A percentile compares a stretch with the other conserved stretches of the same genome.
phyloP scores from a whole-genome alignment of 92 coral and sea anemone genomes.

The Porites rus region DNA sequence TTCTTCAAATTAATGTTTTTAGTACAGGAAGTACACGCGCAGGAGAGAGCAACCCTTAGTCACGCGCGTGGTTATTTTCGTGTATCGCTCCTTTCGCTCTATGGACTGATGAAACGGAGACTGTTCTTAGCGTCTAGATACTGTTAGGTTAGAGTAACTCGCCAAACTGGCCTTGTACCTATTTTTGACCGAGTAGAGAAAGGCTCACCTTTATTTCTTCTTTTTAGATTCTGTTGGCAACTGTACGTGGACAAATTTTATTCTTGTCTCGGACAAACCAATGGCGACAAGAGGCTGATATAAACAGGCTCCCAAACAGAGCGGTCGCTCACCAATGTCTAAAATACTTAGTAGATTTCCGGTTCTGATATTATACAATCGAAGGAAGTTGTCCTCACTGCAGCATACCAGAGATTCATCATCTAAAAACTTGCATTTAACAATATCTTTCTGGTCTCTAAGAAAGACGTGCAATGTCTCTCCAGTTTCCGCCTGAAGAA shows the following conservation, averaged over 20 bases:
- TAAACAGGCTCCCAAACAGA: slow-evolving; percentile 9
- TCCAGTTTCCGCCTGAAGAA: slow-evolving; percentile 5
- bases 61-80: too few relatives aligned
- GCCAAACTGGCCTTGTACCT: too few relatives aligned
- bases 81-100: too few relatives aligned
- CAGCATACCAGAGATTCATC: slow-evolving; percentile 2
- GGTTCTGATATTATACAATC: neutral
- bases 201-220: slow-evolving; percentile 4
- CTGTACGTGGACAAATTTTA: slow-evolving; percentile 2
- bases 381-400: slow-evolving; percentile 9
- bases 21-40: too few relatives aligned
- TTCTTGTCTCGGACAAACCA: neutral
- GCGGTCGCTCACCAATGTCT: slow-evolving; percentile 1
- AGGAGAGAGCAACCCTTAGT: too few relatives aligned
- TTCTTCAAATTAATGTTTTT: too few relatives aligned
- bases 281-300: slow-evolving; percentile 7
- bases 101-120: too few relatives aligned
- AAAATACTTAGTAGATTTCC: neutral
- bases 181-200: too few relatives aligned
- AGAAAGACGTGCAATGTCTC: neutral
- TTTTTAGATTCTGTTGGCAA: neutral
- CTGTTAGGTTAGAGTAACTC: too few relatives aligned
- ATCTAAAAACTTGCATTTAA: slow-evolving; percentile 12
- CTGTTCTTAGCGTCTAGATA: too few relatives aligned
- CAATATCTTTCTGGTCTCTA: neutral